Conservation (phyloP, 2,888 invertebrate genomes). For the Aspidiotus destructor region DNA sequence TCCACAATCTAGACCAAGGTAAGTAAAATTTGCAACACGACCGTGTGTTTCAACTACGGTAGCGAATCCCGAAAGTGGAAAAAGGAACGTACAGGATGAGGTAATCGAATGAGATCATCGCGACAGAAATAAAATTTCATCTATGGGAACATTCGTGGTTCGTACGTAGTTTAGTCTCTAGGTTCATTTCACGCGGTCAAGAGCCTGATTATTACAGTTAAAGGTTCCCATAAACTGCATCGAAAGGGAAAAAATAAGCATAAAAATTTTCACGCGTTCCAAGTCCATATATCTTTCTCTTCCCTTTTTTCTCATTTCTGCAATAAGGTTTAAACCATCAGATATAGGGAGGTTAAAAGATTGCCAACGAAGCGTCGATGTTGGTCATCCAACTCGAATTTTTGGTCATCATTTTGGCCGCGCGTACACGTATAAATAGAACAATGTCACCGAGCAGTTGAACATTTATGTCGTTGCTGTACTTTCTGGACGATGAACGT, state of each 20-base stretch:
- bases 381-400: neutral
- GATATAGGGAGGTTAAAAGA: too few species aligned
- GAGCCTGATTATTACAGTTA: too few species aligned
- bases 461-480: too few species aligned
- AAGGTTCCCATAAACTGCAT: too few species aligned
- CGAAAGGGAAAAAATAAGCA: too few species aligned
- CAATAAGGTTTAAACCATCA: too few species aligned
- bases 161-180: constrained; percentile 15
- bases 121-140: constrained; percentile 20
- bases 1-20: neutral
- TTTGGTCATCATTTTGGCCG: neutral
- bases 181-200: neutral
- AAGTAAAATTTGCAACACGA: too few species aligned
- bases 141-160: neutral
- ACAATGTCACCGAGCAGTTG: neutral
- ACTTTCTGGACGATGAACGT: neutral
- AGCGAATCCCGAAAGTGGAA: constrained; percentile 11
- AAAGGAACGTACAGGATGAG: constrained; percentile 27
- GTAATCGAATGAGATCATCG: constrained; percentile 31
- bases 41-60: too few species aligned
- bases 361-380: too few species aligned
- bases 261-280: too few species aligned
- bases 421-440: neutral
- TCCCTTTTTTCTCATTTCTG: too few species aligned
- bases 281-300: too few species aligned